Conservation (phyloP, 2,888 invertebrate species). For the Lochmaea crataegi region DNA sequence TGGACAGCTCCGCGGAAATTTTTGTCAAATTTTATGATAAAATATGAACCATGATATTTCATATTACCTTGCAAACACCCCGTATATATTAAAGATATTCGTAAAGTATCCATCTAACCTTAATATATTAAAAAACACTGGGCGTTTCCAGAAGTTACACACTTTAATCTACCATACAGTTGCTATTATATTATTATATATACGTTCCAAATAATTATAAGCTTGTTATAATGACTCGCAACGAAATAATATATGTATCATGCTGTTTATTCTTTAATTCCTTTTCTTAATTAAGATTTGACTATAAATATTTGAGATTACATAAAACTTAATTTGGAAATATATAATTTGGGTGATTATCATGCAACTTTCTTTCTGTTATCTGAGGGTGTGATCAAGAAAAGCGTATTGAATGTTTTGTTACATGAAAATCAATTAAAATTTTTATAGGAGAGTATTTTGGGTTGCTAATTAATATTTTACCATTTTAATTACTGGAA, state of each 20-base stretch:
- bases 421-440: not conserved
- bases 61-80: not conserved
- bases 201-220: conserved; percentile 16
- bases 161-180: conserved; percentile 7
- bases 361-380: not conserved
- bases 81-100: conserved; percentile 48
- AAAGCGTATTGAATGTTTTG: not conserved
- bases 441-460: not conserved
- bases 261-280: conserved; percentile 17
- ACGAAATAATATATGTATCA: conserved; percentile 8
- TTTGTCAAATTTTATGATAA: no score
- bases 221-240: not conserved
- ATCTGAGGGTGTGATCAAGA: not conserved
- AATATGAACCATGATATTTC: not conserved
- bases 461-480: no score
- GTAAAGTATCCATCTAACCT: conserved; percentile 51
- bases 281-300: conserved; percentile 17
- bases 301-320: conserved; percentile 5
- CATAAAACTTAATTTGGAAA: conserved; percentile 9
- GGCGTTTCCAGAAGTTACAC: conserved; percentile 50
- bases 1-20: no score
- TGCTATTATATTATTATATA: not conserved
- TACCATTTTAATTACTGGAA: no score
- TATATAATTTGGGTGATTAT: conserved; percentile 7
- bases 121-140: conserved; percentile 54